Evolutionary conservation across 2,113 vertebrate genomes (phyloP).

Genomic region (Nibea albiflora): DNA sequence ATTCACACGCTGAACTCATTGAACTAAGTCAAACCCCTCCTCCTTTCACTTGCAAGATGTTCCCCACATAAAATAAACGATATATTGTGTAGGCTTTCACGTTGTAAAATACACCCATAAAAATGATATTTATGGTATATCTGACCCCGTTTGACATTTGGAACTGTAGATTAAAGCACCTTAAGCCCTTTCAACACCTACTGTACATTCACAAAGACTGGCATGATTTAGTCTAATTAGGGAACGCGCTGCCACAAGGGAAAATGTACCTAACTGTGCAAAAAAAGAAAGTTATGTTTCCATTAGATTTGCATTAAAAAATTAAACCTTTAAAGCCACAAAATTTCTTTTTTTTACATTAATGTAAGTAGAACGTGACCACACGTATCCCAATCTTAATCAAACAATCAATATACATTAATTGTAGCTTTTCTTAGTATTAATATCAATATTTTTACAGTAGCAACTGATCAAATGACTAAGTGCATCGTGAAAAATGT

Average conservation of each 20-base stretch:
- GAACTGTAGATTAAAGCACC: conserved; percentile 28
- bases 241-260: conserved; percentile 14
- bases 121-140: conserved; percentile 7
- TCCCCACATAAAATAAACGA: conserved; percentile 6
- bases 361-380: not conserved
- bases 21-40: conserved; percentile 15
- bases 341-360: not conserved
- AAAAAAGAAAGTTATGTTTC: not conserved
- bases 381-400: not conserved
- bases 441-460: not conserved
- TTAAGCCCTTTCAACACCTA: conserved; percentile 38
- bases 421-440: too few relatives aligned
- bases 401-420: not conserved
- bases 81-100: conserved; percentile 12
- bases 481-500: not conserved
- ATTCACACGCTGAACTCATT: conserved; percentile 30
- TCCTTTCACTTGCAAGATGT: conserved; percentile 13
- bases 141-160: conserved; percentile 2
- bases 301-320: conserved; percentile 1
- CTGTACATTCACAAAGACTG: conserved; percentile 5
- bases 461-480: not conserved
- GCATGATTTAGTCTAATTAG: conserved; percentile 32
- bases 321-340: not conserved
- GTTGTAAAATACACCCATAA: conserved; percentile 33
- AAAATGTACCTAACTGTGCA: not conserved